phyloP scores from a whole-genome alignment of 1,140 invertebrate genomes.

The Zaprionus tsacasi region DNA sequence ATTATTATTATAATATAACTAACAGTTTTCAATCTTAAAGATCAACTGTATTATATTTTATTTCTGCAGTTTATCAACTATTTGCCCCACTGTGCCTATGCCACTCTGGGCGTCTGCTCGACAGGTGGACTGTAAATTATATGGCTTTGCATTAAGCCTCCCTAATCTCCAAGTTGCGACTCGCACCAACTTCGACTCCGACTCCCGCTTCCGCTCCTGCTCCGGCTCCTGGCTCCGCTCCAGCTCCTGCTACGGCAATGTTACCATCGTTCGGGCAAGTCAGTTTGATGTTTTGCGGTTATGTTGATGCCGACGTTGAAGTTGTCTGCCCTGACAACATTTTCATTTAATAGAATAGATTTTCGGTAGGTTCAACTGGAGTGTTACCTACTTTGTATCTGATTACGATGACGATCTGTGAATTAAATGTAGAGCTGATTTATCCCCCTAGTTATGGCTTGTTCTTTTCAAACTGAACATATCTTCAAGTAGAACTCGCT shows the following conservation, averaged over 20 bases:
- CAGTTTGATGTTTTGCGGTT: constrained; percentile 77
- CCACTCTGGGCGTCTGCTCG: not conserved
- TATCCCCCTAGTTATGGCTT: too few relatives aligned
- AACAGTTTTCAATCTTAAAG: too few relatives aligned
- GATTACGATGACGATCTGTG: too few relatives aligned
- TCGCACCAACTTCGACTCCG: too few relatives aligned
- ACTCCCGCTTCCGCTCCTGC: not conserved
- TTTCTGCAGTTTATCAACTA: not conserved
- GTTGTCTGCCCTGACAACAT: constrained; percentile 24
- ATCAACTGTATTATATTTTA: too few relatives aligned
- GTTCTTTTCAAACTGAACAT: too few relatives aligned
- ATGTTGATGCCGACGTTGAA: constrained; percentile 48
- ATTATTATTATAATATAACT: too few relatives aligned
- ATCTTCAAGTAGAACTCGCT: too few relatives aligned
- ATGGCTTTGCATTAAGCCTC: constrained; percentile 71
- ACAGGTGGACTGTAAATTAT: constrained; percentile 67
- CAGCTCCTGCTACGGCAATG: not conserved
- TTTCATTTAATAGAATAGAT: not conserved
- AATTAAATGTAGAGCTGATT: too few relatives aligned
- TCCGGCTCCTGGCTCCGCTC: constrained; percentile 5
- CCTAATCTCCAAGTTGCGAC: constrained; percentile 48
- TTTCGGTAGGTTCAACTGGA: not conserved
- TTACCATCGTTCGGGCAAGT: constrained; percentile 13
- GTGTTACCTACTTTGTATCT: too few relatives aligned
- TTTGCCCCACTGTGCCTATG: constrained; percentile 22